Conservation (phyloP, 2,113 vertebrate genomes). For the Capra hircus region DNA sequence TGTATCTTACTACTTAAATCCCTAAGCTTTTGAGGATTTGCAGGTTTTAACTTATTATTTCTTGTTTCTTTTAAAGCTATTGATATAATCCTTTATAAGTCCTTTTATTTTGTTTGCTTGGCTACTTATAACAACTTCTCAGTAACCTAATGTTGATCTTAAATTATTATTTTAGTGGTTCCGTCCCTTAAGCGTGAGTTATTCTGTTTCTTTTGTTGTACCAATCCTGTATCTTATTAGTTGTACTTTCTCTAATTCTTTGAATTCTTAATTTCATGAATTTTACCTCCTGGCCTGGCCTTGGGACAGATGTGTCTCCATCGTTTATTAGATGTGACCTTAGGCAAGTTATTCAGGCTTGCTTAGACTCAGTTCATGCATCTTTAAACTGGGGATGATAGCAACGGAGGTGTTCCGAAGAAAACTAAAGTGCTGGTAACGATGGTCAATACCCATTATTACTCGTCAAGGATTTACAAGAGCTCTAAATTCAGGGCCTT, state of each 20-base stretch:
- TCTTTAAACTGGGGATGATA: background rate
- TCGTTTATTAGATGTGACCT: background rate
- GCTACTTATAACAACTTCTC: background rate
- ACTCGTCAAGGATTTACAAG: background rate
- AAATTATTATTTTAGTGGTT: background rate
- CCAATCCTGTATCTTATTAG: background rate
- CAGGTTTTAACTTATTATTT: background rate
- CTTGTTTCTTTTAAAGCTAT: background rate
- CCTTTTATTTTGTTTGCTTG: background rate
- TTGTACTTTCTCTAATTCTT: background rate
- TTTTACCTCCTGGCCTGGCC: background rate
- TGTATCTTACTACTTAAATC: background rate
- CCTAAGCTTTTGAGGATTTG: background rate
- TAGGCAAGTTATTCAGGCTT: background rate
- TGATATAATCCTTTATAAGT: background rate
- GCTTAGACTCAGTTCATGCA: background rate
- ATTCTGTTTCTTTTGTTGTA: background rate
- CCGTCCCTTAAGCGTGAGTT: background rate
- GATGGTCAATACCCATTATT: no score
- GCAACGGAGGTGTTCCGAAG: fast-evolving
- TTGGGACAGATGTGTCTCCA: background rate
- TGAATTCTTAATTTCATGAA: background rate
- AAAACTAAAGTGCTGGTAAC: background rate
- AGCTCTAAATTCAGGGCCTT: background rate
- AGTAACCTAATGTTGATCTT: background rate